phyloP scores from a whole-genome alignment of 2,888 invertebrate genomes.

The Drosophila kambysellisi region DNA sequence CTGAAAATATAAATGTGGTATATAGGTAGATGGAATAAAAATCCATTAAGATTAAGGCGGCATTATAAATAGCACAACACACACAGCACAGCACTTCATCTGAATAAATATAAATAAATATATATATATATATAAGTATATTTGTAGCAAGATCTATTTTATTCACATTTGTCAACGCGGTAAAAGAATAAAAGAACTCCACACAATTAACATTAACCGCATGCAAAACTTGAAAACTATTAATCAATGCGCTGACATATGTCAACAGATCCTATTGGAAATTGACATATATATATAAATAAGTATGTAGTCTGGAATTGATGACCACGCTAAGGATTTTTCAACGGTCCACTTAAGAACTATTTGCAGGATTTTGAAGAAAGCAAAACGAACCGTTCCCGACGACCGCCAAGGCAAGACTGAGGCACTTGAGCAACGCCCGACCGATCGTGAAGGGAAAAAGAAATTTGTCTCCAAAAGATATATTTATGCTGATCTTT shows the following conservation, averaged over 20 bases:
- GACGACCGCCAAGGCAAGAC: constrained; percentile 67
- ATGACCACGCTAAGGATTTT: constrained; percentile 25
- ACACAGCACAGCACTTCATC: constrained; percentile 35
- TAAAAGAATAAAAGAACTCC: constrained; percentile 10
- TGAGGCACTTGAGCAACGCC: constrained; percentile 43
- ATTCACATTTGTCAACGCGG: constrained; percentile 36
- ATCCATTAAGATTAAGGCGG: constrained; percentile 70
- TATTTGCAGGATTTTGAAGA: constrained; percentile 7
- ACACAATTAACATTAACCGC: constrained; percentile 19
- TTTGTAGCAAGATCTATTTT: constrained; percentile 21
- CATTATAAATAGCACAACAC: constrained; percentile 65
- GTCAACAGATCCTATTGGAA: constrained; percentile 9
- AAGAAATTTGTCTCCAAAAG: constrained; percentile 64
- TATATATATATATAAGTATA: constrained; percentile 18
- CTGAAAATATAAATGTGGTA: constrained; percentile 62
- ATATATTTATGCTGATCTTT: constrained; percentile 67
- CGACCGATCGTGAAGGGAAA: constrained; percentile 59
- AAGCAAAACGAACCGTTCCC: constrained; percentile 69
- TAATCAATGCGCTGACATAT: constrained; percentile 17
- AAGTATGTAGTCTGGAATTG: constrained; percentile 1
- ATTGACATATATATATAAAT: constrained; percentile 8
- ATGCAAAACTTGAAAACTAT: constrained; percentile 18
- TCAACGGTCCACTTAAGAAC: not conserved
- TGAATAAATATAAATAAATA: constrained; percentile 28
- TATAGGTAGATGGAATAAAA: constrained; percentile 45